Evolutionary conservation across 2,888 invertebrate species (phyloP).

Genomic region (Melikaiella ostensackeni): DNA sequence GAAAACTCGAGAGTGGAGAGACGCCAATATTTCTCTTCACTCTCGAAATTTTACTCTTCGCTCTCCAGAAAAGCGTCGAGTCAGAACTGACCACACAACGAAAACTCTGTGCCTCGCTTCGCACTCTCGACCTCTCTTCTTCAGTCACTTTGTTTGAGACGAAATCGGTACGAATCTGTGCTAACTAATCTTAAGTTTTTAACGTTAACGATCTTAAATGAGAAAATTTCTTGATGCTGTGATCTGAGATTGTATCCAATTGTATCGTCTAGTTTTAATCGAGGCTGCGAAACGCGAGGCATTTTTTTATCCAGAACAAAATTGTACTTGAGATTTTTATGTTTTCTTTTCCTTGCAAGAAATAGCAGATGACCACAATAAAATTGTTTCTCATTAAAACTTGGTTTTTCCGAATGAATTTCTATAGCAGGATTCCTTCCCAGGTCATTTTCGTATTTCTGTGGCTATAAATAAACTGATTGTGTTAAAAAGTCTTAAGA

Average conservation of each 20-base stretch:
- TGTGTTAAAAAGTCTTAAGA: not conserved
- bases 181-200: conserved; percentile 31
- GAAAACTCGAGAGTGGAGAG: not conserved
- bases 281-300: conserved; percentile 28
- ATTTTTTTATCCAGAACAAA: conserved; percentile 9
- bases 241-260: conserved; percentile 26
- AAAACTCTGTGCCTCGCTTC: conserved; percentile 64
- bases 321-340: not conserved
- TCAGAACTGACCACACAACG: conserved; percentile 57
- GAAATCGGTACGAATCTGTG: conserved; percentile 22
- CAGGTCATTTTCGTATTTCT: conserved; percentile 3
- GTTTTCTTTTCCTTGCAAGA: not conserved
- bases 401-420: not conserved
- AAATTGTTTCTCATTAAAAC: not conserved
- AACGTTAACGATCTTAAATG: conserved; percentile 22
- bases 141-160: not conserved
- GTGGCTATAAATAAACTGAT: conserved; percentile 4
- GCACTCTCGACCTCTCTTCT: conserved; percentile 60
- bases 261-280: conserved; percentile 31
- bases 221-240: conserved; percentile 33
- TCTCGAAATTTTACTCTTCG: conserved; percentile 17
- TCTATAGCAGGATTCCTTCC: not conserved
- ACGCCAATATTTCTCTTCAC: not conserved
- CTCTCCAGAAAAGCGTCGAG: conserved; percentile 38
- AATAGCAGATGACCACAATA: conserved; percentile 5